These are phyloP conservation scores for Drosophila bocqueti DNA, from an alignment of 1,140 invertebrate genomes.

Conservation along the genomic window DNA sequence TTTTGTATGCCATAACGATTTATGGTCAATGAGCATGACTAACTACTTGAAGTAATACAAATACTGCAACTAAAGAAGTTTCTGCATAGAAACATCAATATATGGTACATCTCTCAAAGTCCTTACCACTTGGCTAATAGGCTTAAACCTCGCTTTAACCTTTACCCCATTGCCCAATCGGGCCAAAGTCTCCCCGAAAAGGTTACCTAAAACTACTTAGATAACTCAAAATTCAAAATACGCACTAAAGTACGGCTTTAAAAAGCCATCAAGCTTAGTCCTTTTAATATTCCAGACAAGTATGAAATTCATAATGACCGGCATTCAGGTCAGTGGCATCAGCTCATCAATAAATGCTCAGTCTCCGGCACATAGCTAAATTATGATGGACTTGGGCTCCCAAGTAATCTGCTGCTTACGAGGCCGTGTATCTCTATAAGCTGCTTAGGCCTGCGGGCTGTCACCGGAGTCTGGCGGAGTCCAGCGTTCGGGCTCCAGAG, in stretches of 20 bases:
- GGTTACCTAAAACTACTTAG: not conserved
- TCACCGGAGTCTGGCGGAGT: constrained; percentile 16
- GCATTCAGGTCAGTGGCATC: constrained; percentile 8
- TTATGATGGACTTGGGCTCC: constrained; percentile 16
- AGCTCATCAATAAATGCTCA: constrained; percentile 19
- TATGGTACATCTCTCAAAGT: too few species aligned
- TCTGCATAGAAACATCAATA: too few species aligned
- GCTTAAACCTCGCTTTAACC: too few species aligned
- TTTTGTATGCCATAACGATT: not conserved
- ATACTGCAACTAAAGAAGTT: not conserved
- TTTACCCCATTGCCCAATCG: too few species aligned
- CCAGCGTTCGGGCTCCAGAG: not conserved
- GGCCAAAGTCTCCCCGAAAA: not conserved
- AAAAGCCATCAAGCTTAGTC: not conserved
- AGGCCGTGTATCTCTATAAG: constrained; percentile 31
- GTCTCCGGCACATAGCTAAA: constrained; percentile 2
- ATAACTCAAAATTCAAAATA: not conserved
- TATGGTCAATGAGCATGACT: not conserved
- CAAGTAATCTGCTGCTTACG: constrained; percentile 30
- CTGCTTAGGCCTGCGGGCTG: constrained; percentile 35
- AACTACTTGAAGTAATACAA: not conserved
- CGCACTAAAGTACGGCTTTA: not conserved
- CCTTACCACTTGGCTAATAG: too few species aligned
- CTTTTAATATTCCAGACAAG: not conserved
- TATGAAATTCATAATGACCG: constrained; percentile 8